phyloP scores from a whole-genome alignment of 1,140 invertebrate genomes.

The Odontomachus brunneus region DNA sequence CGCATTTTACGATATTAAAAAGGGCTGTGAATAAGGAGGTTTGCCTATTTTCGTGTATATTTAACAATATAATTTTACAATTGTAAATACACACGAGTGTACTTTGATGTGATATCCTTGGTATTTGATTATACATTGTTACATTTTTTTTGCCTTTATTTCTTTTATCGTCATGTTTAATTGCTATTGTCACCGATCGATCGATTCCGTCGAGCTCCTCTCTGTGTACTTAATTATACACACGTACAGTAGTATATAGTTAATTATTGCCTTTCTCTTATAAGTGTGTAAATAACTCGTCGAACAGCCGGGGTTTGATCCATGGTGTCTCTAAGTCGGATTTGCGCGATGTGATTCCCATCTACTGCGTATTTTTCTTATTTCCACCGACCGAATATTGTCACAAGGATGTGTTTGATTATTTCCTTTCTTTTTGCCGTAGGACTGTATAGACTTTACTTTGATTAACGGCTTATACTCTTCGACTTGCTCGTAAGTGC shows the following conservation, averaged over 20 bases:
- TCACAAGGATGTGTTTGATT: constrained; percentile 1
- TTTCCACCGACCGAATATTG: background rate
- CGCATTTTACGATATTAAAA: background rate
- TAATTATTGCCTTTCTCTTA: background rate
- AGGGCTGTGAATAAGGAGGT: background rate
- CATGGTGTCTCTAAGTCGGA: background rate
- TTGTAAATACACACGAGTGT: constrained; percentile 16
- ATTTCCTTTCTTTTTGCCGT: constrained; percentile 37
- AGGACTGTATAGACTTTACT: constrained; percentile 74
- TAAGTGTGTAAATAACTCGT: constrained; percentile 12
- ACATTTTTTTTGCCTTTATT: background rate
- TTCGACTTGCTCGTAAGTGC: constrained; percentile 63
- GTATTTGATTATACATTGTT: background rate
- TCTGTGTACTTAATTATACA: too few relatives aligned
- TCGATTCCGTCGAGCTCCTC: too few relatives aligned
- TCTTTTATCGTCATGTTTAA: too few relatives aligned
- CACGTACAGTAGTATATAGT: too few relatives aligned
- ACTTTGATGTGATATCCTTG: background rate
- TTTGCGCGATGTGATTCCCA: background rate
- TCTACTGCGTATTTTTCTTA: constrained; percentile 11
- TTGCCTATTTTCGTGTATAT: background rate
- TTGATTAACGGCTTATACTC: constrained; percentile 64
- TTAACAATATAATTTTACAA: too few relatives aligned
- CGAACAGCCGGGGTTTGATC: background rate
- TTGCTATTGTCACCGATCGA: too few relatives aligned